Evolutionary conservation across 2,797 vertebrate genomes (phyloP), one percentile per base, ranked within the genome.

Genomic region (Bradypodion pumilum): DNA sequence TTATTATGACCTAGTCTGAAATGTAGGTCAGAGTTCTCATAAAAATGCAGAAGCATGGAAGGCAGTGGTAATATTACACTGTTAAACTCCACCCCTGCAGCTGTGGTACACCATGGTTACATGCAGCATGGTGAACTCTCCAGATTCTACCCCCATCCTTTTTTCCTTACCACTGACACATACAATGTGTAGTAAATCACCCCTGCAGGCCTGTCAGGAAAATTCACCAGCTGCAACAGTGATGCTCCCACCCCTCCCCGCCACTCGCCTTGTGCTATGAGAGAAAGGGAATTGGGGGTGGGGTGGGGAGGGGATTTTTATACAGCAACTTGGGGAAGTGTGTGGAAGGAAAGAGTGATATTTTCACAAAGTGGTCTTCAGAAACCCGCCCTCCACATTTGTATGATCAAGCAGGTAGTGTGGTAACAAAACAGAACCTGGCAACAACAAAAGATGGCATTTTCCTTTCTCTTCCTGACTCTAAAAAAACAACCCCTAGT

Each of bases 1-100:
- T 91, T 89, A 87, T 69, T 72, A 83, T 86, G 92, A 90, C 92
- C 92, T 87, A 90, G 92, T 85, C 88, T 87, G 91, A 93, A 84
- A 94, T 92, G 94, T 94, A 92, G 93, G 93, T 94, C 94, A 93
- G 10, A 83, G 74, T 42, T 90, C 93, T 94, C 92, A 91, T 92
- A 88, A 91, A 93, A 90, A 92, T 89, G 92, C 92, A 90, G 88
- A 85, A 87, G 85, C 65, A 77, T n/a, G 84, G n/a, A 75, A 87
- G 83, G 44, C 90, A 87, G 83, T 83, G 12, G 3, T 83, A 86
- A 66, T n/a, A 81, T 35, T 72, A n/a, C 4, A 3, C 79, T 12
- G 60, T 80, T n/a, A n/a, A 81, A 88, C 88, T 86, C 90, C 86
- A 80, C 80, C 88, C 86, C 84, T 78, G 78, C 87, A 84, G 85